Percentiles rank a stretch among this genome's conserved stretches.
phyloP scores from a whole-genome alignment of 2,797 vertebrate species.

The Microhierax caerulescens region DNA sequence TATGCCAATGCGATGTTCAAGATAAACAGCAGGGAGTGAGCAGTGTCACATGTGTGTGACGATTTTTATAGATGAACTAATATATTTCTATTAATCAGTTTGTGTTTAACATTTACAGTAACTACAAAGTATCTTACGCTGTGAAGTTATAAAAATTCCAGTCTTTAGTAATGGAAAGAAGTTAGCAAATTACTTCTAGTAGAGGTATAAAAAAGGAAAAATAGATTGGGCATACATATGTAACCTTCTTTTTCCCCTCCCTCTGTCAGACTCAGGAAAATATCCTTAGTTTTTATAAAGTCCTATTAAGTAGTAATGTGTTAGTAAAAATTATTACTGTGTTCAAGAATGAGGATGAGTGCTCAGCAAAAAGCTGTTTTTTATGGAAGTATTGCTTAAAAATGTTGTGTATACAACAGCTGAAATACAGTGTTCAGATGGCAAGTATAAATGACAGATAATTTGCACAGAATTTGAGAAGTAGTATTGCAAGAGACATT shows the following conservation, averaged over 20 bases:
- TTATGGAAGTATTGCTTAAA: background rate
- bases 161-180: background rate
- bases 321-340: background rate
- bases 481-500: background rate
- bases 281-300: background rate
- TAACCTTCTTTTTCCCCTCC: background rate
- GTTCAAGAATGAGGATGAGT: background rate
- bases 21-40: background rate
- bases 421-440: background rate
- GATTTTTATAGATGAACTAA: background rate
- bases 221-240: background rate
- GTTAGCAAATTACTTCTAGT: background rate
- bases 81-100: background rate
- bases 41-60: fast-evolving
- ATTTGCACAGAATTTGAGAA: background rate
- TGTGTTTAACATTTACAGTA: background rate
- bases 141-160: background rate
- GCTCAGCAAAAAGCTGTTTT: background rate
- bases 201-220: background rate
- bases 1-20: background rate
- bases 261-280: background rate
- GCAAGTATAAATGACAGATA: background rate
- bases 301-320: background rate
- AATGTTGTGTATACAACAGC: fast-evolving
- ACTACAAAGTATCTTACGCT: background rate